A percentile compares a stretch with the other conserved stretches of the same genome.
Evolutionary conservation across 2,797 vertebrate species (phyloP).

Genomic region (Poecilia gillii): DNA sequence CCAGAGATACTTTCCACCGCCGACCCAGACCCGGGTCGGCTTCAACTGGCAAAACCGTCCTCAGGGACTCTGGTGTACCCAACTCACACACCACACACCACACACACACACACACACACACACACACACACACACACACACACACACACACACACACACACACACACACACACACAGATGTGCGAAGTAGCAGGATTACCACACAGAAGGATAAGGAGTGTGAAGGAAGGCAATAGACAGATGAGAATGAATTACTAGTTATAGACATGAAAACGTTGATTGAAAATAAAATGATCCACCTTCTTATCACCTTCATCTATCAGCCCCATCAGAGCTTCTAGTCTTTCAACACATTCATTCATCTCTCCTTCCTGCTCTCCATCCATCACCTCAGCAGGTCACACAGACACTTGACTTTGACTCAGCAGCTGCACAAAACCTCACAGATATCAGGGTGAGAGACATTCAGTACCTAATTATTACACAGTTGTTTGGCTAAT

Average conservation of each 20-base stretch:
- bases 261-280: background rate
- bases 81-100: background rate
- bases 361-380: slow-evolving; percentile 13
- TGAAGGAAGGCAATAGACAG: slow-evolving; percentile 9
- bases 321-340: slow-evolving; percentile 35
- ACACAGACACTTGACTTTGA: slow-evolving; percentile 56
- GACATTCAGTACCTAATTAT: too few relatives aligned
- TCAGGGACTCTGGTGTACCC: slow-evolving; percentile 35
- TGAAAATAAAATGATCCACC: background rate
- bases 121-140: too few relatives aligned
- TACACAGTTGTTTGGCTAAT: too few relatives aligned
- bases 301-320: slow-evolving; percentile 21
- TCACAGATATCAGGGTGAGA: too few relatives aligned
- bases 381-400: slow-evolving; percentile 53
- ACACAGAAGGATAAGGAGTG: slow-evolving; percentile 49
- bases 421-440: slow-evolving; percentile 37
- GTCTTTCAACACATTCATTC: slow-evolving; percentile 40
- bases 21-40: slow-evolving; percentile 44
- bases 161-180: too few relatives aligned
- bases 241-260: background rate
- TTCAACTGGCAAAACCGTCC: slow-evolving; percentile 34
- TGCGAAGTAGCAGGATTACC: slow-evolving; percentile 22
- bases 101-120: background rate
- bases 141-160: too few relatives aligned
- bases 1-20: slow-evolving; percentile 22